Base-by-base conservation (phyloP, 2,797 vertebrate genomes). In the Chromobotia macracanthus region DNA sequence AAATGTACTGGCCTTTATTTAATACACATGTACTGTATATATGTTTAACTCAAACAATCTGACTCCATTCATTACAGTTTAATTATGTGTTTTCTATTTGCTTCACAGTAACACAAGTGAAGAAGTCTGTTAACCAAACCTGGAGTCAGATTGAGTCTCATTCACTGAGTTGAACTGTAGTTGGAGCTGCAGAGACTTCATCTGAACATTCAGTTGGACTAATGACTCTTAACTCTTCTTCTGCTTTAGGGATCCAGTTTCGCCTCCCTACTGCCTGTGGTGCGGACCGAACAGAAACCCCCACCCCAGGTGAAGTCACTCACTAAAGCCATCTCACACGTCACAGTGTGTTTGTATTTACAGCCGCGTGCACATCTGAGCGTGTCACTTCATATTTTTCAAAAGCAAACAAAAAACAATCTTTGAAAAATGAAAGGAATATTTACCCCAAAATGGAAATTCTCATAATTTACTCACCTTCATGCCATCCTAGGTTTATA, bases 161-260 rank as follows among this genome's bases (percentile, higher is more conserved):
- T 72, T 46, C n/a, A 31, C 15, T 55, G 46, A n/a, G n/a, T n/a
- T n/a, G n/a, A n/a, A n/a, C n/a, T n/a, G n/a, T n/a, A n/a, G n/a
- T n/a, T n/a, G n/a, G n/a, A n/a, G n/a, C n/a, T n/a, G n/a, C n/a
- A n/a, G n/a, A n/a, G n/a, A n/a, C n/a, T n/a, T n/a, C n/a, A n/a
- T n/a, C n/a, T n/a, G n/a, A n/a, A n/a, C n/a, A 61, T 73, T 70
- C 11, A 50, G 72, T 38, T 75, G 48, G 23, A 19, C 61, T 94
- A 91, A 94, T 88, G 77, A 65, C 2, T 82, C 80, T 72, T 65
- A 79, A 89, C 89, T 92, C 80, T 89, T 91, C 85, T 81, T 92
- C n/a, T n/a, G n/a, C n/a, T 91, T 76, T 90, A 95, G 94, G 94
- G 89, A 95, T 95, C 92, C 94, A 95, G 91, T 95, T 95, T 90